Base-by-base conservation (phyloP, 2,113 vertebrate species). In the Jacana jacana region DNA sequence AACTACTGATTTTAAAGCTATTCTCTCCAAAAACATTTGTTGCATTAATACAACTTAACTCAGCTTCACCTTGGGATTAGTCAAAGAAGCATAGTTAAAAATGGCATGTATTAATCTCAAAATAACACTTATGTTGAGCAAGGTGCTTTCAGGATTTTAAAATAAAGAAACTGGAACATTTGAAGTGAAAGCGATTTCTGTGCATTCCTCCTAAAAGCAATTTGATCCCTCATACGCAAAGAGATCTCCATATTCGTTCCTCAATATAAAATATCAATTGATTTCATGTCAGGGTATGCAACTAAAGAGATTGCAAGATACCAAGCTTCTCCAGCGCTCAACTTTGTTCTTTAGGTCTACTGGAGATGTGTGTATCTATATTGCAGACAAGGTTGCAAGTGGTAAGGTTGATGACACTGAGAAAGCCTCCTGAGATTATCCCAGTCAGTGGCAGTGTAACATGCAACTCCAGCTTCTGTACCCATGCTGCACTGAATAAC, bases 1-100 rank as follows among this genome's bases (percentile, higher is more conserved):
- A 97, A 89, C 88, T 95, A 91, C 42, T 79, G 37, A 95, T 78
- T 96, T 92, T 97, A 90, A 96, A 97, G 91, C n/a, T 97, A 97
- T 96, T 98, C 96, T 98, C 97, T 97, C 96, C 92, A 97, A 98
- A 96, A 98, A 95, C 95, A 96, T 92, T 94, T 93, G 30, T 82
- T 94, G 86, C 65, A 91, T 93, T 94, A 97, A 95, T 63, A 93
- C 10, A 96, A 90, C 27, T 93, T 80, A 81, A 81, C 44, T 87
- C 37, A 33, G 65, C 83, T 82, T 85, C 82, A 82, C 33, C 78
- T 94, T 96, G 57, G 44, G 80, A 95, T 79, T 96, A 97, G 75
- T 40, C 48, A 42, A 89, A 89, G 94, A 78, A 79, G 55, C 78
- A 48, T 39, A 92, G 95, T 72, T 91, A 51, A 82, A 97, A 88